Evolutionary conservation across 2,888 invertebrate genomes (phyloP).

Genomic region (Neoitamus cyanurus): DNA sequence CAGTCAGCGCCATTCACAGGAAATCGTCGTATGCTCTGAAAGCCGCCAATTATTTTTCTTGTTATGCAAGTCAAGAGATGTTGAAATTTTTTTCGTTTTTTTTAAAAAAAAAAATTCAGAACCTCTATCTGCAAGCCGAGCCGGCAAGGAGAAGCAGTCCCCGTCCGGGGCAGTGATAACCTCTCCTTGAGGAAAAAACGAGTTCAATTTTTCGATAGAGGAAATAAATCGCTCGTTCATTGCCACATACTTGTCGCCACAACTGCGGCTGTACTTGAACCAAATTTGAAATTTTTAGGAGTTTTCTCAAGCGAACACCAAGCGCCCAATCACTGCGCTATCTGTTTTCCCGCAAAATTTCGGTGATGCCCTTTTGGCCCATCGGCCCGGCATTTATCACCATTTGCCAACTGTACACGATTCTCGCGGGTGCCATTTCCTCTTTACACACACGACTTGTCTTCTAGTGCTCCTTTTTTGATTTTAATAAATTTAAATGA

Average conservation of each 20-base stretch:
- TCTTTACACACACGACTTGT: conserved; percentile 1
- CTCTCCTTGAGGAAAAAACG: conserved; percentile 10
- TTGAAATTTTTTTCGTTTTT: neutral
- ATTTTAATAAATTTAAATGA: neutral
- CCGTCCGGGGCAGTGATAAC: conserved; percentile 5
- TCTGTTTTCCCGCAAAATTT: conserved; percentile 36
- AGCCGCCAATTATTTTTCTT: neutral
- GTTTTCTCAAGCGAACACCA: neutral
- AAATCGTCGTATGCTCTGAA: neutral
- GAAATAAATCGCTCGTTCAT: conserved; percentile 31
- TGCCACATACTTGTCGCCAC: neutral
- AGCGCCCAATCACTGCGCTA: neutral
- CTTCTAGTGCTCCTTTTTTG: neutral
- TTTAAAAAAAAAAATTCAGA: neutral
- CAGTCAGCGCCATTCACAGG: neutral
- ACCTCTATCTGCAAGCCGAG: neutral
- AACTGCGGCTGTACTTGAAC: conserved; percentile 12
- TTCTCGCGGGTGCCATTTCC: conserved; percentile 6
- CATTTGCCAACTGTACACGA: conserved; percentile 36
- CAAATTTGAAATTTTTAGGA: conserved; percentile 10
- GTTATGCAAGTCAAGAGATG: neutral
- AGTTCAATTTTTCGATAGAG: conserved; percentile 28
- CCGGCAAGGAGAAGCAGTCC: neutral
- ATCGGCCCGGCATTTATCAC: neutral
- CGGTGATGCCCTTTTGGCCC: conserved; percentile 12